Evolutionary conservation across 2,113 vertebrate species (phyloP).

Genomic region (Eptesicus fuscus): DNA sequence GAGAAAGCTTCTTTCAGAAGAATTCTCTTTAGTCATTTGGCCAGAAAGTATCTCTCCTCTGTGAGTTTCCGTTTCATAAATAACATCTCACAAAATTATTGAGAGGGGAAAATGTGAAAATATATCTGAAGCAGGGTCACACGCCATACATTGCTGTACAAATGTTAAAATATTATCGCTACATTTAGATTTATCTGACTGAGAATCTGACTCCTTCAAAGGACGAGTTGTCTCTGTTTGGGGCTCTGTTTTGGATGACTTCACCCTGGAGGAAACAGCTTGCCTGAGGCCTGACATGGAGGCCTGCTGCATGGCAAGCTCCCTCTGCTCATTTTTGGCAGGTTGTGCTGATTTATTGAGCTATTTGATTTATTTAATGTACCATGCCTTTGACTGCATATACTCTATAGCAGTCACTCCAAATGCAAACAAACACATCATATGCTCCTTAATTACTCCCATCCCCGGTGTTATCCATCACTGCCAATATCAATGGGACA

Average conservation of each 20-base stretch:
- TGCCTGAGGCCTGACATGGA: constrained; percentile 29
- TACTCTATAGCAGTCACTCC: constrained; percentile 57
- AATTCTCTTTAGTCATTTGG: neutral
- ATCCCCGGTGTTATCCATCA: constrained; percentile 66
- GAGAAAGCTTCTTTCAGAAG: neutral
- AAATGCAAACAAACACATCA: constrained; percentile 71
- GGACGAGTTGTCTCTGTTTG: neutral
- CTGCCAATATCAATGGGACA: constrained; percentile 46
- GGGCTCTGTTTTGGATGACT: constrained; percentile 33
- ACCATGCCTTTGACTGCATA: constrained; percentile 60
- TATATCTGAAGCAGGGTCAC: neutral
- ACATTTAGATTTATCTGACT: neutral
- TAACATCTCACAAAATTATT: neutral
- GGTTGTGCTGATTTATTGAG: constrained; percentile 64
- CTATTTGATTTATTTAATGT: constrained; percentile 72
- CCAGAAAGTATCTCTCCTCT: neutral
- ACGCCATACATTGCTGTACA: neutral
- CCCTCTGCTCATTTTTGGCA: constrained; percentile 46
- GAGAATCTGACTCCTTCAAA: neutral
- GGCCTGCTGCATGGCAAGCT: neutral
- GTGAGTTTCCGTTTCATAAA: neutral
- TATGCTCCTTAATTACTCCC: constrained; percentile 68
- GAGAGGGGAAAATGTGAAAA: neutral
- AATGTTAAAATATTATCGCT: neutral
- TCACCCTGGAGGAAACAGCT: constrained; percentile 44